phyloP scores from a whole-genome alignment of 2,797 vertebrate species.

The Rhincodon typus region DNA sequence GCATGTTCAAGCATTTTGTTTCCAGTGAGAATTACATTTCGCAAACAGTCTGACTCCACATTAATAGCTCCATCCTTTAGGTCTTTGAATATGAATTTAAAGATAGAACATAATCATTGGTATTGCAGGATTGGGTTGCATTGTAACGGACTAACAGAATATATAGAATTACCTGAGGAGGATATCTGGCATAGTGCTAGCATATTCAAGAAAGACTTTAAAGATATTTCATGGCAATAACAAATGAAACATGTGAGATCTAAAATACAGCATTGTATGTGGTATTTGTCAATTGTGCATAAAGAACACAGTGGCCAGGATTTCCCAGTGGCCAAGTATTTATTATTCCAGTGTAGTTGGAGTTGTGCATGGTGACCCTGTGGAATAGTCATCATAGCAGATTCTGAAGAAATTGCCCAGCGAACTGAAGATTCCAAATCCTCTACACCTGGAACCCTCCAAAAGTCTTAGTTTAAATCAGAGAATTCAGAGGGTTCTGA shows the following conservation, averaged over 20 bases:
- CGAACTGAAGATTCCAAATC: too few species aligned
- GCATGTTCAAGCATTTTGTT: not conserved
- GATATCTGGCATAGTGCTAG: not conserved
- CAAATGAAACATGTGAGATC: not conserved
- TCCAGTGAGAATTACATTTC: not conserved
- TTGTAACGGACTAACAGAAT: not conserved
- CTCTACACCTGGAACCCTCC: too few species aligned
- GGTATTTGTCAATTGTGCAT: not conserved
- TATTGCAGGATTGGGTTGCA: not conserved
- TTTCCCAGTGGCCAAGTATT: too few species aligned
- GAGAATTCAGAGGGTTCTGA: too few species aligned
- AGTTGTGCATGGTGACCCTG: too few species aligned
- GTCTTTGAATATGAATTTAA: not conserved
- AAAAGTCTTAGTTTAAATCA: too few species aligned
- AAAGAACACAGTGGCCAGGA: too few species aligned
- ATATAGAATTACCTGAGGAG: not conserved
- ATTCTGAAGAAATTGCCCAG: too few species aligned
- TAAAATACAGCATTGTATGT: too few species aligned
- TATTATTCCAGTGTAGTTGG: too few species aligned
- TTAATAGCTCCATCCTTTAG: not conserved
- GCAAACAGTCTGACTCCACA: not conserved
- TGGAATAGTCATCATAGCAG: too few species aligned
- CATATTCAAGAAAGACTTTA: not conserved
- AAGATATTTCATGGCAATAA: not conserved
- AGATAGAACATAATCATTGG: not conserved